These are phyloP conservation scores for Discoglossus pictus DNA, from an alignment of 2,797 vertebrate species.

Conservation along the genomic window DNA sequence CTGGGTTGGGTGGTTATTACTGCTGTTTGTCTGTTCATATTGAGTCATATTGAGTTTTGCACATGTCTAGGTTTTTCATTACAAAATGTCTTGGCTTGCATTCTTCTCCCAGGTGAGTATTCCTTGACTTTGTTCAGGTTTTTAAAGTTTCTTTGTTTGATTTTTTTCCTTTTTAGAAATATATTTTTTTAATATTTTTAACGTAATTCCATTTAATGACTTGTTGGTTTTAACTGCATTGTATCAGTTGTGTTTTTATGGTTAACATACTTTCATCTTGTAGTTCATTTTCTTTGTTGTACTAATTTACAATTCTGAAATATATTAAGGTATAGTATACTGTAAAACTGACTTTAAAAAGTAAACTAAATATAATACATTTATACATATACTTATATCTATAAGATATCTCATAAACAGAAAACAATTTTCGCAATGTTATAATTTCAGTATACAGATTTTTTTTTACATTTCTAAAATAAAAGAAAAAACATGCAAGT, in stretches of 20 bases:
- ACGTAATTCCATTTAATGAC: background rate
- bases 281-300: no score
- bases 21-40: constrained; percentile 53
- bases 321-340: no score
- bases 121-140: constrained; percentile 56
- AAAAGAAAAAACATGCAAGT: no score
- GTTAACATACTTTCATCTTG: no score
- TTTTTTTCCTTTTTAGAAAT: constrained; percentile 53
- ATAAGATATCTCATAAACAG: no score
- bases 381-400: no score
- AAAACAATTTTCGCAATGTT: no score
- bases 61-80: constrained; percentile 46
- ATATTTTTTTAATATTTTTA: constrained; percentile 29
- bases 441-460: no score
- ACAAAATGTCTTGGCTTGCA: constrained; percentile 57
- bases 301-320: no score
- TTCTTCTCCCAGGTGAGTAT: constrained; percentile 58
- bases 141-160: constrained; percentile 62
- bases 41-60: constrained; percentile 57
- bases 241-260: background rate
- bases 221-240: background rate
- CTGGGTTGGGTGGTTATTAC: constrained; percentile 55
- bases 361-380: no score
- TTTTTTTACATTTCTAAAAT: no score
- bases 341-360: no score